Evolutionary conservation across 2,888 invertebrate genomes (phyloP), one percentile per base, ranked within the genome.

Genomic region (Eristalis intricaria): DNA sequence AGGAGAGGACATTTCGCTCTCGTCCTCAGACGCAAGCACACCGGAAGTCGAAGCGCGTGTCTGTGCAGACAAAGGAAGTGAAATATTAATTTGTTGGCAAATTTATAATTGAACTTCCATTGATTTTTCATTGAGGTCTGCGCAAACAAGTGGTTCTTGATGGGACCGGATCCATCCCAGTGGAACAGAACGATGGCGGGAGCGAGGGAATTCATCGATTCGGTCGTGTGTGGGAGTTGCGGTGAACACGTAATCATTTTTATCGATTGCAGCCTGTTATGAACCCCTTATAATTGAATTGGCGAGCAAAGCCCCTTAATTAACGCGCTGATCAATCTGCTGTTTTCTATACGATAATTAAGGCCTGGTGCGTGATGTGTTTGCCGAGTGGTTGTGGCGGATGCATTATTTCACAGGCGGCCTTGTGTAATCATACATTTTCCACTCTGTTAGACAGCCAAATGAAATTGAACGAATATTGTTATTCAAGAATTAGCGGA

Each of bases 31-130:
- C 64, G 69, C n/a, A 8, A 10, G n/a, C 50, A 58, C 32, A 15
- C 64, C 61, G 29, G 61, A 71, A 68, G n/a, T n/a, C n/a, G n/a
- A n/a, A n/a, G n/a, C 66, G 70, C 79, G 75, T 80, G 56, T 43
- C 19, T 32, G n/a, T n/a, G 29, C 15, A n/a, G n/a, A 63, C 56
- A 61, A 77, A 81, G 69, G 68, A 81, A 69, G 64, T 85, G 26
- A 69, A 74, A 78, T 82, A 82, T 78, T 74, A 86, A 82, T 86
- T 82, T 77, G 70, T 65, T 78, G 82, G 77, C 77, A 69, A 73
- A 70, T 78, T 86, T 82, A 78, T 86, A 86, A 86, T 86, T 82
- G 77, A 61, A 61, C 64, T 74, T 78, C 65, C 65, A 77, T 86
- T 74, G 77, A 86, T 82, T 86, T 69, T 43, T 71, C 35, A 35